Conservation (phyloP, 2,113 vertebrate genomes). For the Mobula birostris region DNA sequence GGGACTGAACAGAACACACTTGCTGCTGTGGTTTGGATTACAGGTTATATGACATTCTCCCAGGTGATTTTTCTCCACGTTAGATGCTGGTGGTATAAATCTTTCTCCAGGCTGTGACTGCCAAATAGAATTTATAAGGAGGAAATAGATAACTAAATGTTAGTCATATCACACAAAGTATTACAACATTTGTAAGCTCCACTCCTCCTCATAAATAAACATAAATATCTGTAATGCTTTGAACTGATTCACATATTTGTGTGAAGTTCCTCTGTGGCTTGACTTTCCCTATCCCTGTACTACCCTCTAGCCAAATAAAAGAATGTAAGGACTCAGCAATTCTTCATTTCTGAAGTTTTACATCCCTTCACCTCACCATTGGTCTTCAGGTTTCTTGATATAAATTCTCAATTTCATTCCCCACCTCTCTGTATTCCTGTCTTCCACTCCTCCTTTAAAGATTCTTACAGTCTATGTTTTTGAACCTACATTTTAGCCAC, state of each 20-base stretch:
- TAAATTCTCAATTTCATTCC: not conserved
- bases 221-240: not conserved
- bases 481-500: too few relatives aligned
- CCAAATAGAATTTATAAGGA: not conserved
- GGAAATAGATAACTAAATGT: slow-evolving; percentile 7
- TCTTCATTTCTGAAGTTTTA: not conserved
- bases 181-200: not conserved
- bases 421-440: not conserved
- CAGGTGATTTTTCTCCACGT: not conserved
- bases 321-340: not conserved
- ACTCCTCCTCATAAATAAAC: not conserved
- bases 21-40: slow-evolving; percentile 16
- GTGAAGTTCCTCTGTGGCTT: not conserved
- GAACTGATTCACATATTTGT: not conserved
- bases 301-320: not conserved
- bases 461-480: not conserved
- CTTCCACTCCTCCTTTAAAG: not conserved
- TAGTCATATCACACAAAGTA: not conserved
- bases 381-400: not conserved
- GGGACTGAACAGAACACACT: not conserved
- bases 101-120: not conserved
- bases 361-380: not conserved
- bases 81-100: not conserved
- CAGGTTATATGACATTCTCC: not conserved
- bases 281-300: not conserved